These are phyloP conservation scores for Basileuterus tristriatus DNA, from an alignment of 2,797 vertebrate genomes.

Conservation along the genomic window DNA sequence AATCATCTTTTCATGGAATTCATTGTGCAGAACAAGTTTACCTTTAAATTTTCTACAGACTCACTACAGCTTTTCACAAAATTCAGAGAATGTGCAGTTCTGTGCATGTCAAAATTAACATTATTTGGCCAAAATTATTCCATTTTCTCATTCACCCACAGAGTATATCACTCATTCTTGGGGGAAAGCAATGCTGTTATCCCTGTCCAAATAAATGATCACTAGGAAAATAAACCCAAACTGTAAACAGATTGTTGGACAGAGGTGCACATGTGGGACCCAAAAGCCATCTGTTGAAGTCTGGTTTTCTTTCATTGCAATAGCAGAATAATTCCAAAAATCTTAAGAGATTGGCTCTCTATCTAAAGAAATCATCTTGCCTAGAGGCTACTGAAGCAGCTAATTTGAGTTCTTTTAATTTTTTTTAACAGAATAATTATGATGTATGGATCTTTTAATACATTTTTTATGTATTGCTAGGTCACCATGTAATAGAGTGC, in stretches of 20 bases:
- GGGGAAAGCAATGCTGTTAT: not conserved
- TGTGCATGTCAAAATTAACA: not conserved
- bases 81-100: not conserved
- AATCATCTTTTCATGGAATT: fast-evolving
- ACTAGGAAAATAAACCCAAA: constrained; percentile 21
- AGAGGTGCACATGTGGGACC: not conserved
- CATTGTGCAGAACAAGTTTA: not conserved
- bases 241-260: constrained; percentile 51
- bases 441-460: not conserved
- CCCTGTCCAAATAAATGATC: constrained; percentile 21
- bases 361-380: not conserved
- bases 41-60: not conserved
- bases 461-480: not conserved
- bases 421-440: not conserved
- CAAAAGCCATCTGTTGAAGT: constrained; percentile 44
- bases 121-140: not conserved
- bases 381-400: not conserved
- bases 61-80: not conserved
- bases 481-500: not conserved
- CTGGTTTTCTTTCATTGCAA: not conserved
- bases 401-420: not conserved
- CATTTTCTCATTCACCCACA: not conserved
- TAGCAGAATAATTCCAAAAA: not conserved
- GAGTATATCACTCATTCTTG: not conserved
- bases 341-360: not conserved